Base-by-base conservation (phyloP, 2,113 vertebrate genomes). In the Psittacara wagleri region DNA sequence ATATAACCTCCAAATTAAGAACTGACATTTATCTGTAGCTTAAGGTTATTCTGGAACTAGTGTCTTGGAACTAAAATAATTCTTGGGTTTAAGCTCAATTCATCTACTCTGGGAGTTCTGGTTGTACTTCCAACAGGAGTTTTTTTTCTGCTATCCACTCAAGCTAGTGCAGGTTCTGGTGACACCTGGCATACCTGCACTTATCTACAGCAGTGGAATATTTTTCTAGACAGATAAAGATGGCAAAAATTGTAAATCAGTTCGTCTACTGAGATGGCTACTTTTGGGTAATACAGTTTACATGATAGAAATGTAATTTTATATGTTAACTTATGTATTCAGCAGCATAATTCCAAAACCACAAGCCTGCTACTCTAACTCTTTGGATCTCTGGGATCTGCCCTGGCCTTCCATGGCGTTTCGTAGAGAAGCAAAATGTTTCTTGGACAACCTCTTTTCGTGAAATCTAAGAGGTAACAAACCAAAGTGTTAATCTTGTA, bases 21-120 rank as follows among this genome's bases (percentile, higher is more conserved):
- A 46, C 5, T 33, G 28, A 43, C 2, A 31, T 66, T 67, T 88
- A 35, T 54, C 46, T 81, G 29, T 63, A 63, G 9, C 17, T 55
- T 82, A 68, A 70, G 11, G 9, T 29, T 93, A 20, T 67, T 20
- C 28, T 46, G 52, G 24, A 79, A 62, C 5, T 48, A 35, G 4
- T 44, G 17, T 17, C 27, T 73, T 76, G 22, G 41, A 82, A 75
- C 17, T 57, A 59, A 95, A 78, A 57, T 51, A 43, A 29, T 78
- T 72, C 1, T 78, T 63, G 5, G 4, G 6, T 55, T 70, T 76
- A 68, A 13, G 15, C 6, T 59, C 44, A 43, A 12, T 61, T 52
- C 0, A 0, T 44, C 69, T 22, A 28, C 33, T 8, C 9, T 15
- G 8, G 31, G 15, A 31, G 7, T 46, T 41, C 17, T 15, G 5